Conservation (phyloP, 2,113 vertebrate genomes). For the Rhagologus leucostigma region DNA sequence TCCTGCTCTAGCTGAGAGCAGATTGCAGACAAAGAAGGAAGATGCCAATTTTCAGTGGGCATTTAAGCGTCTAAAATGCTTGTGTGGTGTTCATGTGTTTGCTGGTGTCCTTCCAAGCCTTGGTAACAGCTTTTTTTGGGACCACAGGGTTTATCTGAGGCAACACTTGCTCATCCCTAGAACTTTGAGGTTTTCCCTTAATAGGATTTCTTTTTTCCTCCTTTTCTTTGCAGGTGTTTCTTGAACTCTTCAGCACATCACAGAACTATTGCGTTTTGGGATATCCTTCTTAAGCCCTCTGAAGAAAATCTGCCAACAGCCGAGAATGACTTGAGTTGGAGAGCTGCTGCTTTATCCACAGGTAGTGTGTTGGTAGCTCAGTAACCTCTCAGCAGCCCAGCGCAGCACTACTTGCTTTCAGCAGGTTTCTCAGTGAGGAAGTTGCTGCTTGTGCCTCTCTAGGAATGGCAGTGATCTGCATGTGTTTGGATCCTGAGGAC, state of each 20-base stretch:
- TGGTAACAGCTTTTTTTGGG: background rate
- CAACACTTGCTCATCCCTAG: background rate
- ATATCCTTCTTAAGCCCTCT: background rate
- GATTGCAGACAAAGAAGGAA: background rate
- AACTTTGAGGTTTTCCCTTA: background rate
- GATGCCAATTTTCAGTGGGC: background rate
- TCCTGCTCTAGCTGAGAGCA: background rate
- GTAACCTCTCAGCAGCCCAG: background rate
- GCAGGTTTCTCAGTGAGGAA: background rate
- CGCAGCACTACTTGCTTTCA: background rate
- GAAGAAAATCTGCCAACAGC: background rate
- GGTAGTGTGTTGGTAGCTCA: background rate
- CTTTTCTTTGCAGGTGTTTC: background rate
- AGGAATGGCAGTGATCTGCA: background rate
- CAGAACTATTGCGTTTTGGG: background rate
- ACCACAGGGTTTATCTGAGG: background rate
- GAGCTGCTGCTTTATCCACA: background rate
- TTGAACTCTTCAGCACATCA: background rate
- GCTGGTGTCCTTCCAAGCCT: background rate
- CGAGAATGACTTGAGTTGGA: slow-evolving; percentile 44
- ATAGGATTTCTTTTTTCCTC: fast-evolving
- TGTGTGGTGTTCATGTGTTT: background rate
- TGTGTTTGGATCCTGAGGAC: background rate
- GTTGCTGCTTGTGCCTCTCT: background rate
- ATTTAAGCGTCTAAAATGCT: background rate